Conservation (phyloP, 2,888 invertebrate species). For the Spicauda simplicius region DNA sequence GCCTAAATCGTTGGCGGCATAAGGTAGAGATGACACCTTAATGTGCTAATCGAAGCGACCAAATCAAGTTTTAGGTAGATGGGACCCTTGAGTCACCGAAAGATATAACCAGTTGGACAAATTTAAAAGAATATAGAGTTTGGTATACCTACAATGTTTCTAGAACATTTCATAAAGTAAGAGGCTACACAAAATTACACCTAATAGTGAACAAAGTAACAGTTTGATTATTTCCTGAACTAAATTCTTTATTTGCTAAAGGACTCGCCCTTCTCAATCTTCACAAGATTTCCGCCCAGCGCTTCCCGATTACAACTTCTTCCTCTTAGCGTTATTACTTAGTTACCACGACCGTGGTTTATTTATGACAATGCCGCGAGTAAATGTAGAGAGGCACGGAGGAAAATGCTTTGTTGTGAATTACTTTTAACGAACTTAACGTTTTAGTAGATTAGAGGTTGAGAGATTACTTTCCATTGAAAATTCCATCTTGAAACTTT, state of each 20-base stretch:
- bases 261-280: slow-evolving; percentile 36
- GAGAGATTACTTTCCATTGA: slow-evolving; percentile 9
- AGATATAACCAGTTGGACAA: background rate
- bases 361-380: slow-evolving; percentile 34
- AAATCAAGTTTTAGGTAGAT: slow-evolving; percentile 9
- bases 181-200: background rate
- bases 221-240: slow-evolving; percentile 32
- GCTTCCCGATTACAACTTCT: slow-evolving; percentile 38
- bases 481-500: slow-evolving; percentile 8
- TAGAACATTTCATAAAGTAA: background rate
- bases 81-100: background rate
- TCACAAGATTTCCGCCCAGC: slow-evolving; percentile 34
- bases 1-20: background rate
- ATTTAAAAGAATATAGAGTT: background rate
- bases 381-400: slow-evolving; percentile 28
- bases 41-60: background rate
- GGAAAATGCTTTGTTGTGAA: slow-evolving; percentile 29
- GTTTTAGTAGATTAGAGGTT: slow-evolving; percentile 27
- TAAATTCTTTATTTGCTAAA: slow-evolving; percentile 30
- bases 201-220: slow-evolving; percentile 12
- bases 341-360: slow-evolving; percentile 34
- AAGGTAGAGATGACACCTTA: background rate
- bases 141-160: background rate
- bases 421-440: slow-evolving; percentile 34
- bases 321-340: slow-evolving; percentile 37